Conservation (phyloP, 2,113 vertebrate genomes). For the Pseudopodoces humilis region DNA sequence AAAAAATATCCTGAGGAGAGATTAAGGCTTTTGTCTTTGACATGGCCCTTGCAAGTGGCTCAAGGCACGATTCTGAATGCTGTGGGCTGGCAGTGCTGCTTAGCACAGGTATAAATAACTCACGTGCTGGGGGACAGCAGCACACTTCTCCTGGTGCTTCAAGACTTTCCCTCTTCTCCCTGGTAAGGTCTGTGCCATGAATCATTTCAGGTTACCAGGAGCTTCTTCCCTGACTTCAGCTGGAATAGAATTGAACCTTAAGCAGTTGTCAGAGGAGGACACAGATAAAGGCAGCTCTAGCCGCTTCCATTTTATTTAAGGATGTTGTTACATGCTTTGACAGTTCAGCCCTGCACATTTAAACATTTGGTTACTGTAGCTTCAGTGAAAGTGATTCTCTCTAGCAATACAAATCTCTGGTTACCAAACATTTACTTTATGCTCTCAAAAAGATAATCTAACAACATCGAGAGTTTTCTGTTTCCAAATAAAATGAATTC, state of each 20-base stretch:
- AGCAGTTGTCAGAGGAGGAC: neutral
- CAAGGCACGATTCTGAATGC: neutral
- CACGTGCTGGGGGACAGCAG: neutral
- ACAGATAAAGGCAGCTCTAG: neutral
- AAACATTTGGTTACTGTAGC: slow-evolving; percentile 48
- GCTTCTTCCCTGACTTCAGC: neutral
- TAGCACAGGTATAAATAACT: neutral
- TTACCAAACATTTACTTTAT: slow-evolving; percentile 69
- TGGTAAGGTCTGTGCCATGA: rapidly evolving
- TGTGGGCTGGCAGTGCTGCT: neutral
- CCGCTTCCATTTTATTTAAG: slow-evolving; percentile 49
- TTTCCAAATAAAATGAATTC: slow-evolving; percentile 66
- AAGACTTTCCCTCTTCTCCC: neutral
- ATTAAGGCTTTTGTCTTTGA: neutral
- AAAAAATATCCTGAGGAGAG: neutral
- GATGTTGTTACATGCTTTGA: slow-evolving; percentile 62
- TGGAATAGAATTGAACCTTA: neutral
- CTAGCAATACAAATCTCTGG: slow-evolving; percentile 63
- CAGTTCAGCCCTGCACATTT: slow-evolving; percentile 42
- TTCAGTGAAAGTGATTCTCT: slow-evolving; percentile 65
- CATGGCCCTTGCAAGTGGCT: neutral
- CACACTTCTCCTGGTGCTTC: neutral
- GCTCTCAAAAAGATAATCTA: slow-evolving; percentile 68
- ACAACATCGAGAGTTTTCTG: slow-evolving; percentile 66
- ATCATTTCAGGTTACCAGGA: neutral